A percentile compares a stretch with the other conserved stretches of the same genome.
phyloP scores from a whole-genome alignment of 1,140 invertebrate species.

The Kradibia gibbosae region DNA sequence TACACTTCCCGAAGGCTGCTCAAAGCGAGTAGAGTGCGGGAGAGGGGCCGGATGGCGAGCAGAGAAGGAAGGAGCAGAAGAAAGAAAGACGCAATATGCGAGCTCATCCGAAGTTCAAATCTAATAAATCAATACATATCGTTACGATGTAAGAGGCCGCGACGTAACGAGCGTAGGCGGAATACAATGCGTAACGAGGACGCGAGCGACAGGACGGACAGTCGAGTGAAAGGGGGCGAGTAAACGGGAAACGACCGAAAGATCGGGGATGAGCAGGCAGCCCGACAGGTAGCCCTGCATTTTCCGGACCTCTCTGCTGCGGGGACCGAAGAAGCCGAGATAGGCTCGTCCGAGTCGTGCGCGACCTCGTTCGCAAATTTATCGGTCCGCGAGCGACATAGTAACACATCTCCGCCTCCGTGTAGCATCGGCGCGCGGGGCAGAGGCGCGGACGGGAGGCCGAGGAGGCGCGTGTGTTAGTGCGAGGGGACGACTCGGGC shows the following conservation, averaged over 20 bases:
- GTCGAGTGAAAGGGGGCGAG: too few relatives aligned
- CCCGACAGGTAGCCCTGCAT: too few relatives aligned
- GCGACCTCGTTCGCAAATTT: conserved; percentile 40
- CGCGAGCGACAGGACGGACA: too few relatives aligned
- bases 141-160: neutral
- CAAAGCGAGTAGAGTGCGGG: neutral
- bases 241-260: too few relatives aligned
- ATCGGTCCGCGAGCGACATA: conserved; percentile 34
- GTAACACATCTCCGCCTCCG: conserved; percentile 26
- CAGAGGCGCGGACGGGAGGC: neutral
- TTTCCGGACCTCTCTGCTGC: neutral
- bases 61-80: too few relatives aligned
- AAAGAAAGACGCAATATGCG: too few relatives aligned
- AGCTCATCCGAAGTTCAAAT: neutral
- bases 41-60: too few relatives aligned
- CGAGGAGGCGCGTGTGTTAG: conserved; percentile 4
- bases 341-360: too few relatives aligned
- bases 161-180: neutral
- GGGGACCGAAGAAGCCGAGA: neutral
- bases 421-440: neutral
- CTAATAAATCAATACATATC: conserved; percentile 12
- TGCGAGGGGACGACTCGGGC: conserved; percentile 18
- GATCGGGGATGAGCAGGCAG: too few relatives aligned
- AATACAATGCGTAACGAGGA: neutral
- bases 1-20: neutral